phyloP scores from a whole-genome alignment of 2,797 vertebrate genomes.

The Emydoidea blandingii region DNA sequence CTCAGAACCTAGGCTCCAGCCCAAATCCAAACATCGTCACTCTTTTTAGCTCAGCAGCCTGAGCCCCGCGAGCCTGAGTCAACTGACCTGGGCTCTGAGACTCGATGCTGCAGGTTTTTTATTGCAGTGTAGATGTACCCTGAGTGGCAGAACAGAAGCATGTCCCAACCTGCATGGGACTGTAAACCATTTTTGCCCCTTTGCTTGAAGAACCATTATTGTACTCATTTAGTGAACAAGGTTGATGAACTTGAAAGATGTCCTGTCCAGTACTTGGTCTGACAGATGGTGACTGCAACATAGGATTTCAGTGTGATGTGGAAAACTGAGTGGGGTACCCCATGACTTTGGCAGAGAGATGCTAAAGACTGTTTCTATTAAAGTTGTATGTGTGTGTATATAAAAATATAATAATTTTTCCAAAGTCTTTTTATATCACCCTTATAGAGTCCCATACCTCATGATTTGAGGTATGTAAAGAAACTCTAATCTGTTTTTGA shows the following conservation, averaged over 20 bases:
- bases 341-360: background rate
- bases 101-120: background rate
- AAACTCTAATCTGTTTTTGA: background rate
- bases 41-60: background rate
- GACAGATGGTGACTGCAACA: background rate
- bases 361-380: background rate
- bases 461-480: background rate
- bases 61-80: background rate
- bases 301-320: background rate
- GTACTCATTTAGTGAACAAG: background rate
- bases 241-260: background rate
- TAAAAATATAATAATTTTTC: background rate
- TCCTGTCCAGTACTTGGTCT: background rate
- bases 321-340: background rate
- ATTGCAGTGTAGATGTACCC: background rate
- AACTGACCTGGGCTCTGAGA: background rate
- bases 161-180: background rate
- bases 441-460: background rate
- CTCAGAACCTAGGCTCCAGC: no score
- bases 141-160: background rate
- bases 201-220: background rate
- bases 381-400: background rate
- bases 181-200: background rate
- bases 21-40: no score
- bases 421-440: background rate